phyloP scores from a whole-genome alignment of 1,140 invertebrate genomes.

The Oscheius sp. region DNA sequence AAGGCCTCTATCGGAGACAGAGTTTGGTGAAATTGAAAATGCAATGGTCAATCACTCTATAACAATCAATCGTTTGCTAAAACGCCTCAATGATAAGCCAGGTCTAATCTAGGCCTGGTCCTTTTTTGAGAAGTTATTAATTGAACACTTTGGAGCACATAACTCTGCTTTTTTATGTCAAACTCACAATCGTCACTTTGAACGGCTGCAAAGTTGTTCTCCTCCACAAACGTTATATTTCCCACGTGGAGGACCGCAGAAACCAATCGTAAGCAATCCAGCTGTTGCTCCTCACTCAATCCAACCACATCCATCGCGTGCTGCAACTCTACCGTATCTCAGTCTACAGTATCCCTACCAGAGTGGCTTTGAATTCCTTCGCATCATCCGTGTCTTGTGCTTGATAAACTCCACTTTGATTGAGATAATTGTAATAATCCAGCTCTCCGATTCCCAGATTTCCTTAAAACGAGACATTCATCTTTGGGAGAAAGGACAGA shows the following conservation, averaged over 20 bases:
- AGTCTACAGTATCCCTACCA: slow-evolving; percentile 61
- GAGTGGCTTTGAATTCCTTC: slow-evolving; percentile 72
- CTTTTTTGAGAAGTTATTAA: background rate
- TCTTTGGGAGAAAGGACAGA: slow-evolving; percentile 60
- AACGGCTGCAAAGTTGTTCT: slow-evolving; percentile 71
- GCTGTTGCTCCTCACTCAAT: slow-evolving; percentile 66
- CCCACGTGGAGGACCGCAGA: slow-evolving; percentile 73
- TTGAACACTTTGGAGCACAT: background rate
- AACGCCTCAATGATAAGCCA: too few species aligned
- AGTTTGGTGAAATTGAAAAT: too few species aligned
- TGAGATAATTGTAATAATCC: slow-evolving; percentile 71
- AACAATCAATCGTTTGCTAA: too few species aligned
- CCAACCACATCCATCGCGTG: slow-evolving; percentile 72
- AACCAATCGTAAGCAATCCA: slow-evolving; percentile 69
- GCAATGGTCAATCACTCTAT: too few species aligned
- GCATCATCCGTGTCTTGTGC: slow-evolving; percentile 73
- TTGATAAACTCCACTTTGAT: slow-evolving; percentile 69
- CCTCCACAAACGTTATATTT: slow-evolving; percentile 69
- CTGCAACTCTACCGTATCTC: slow-evolving; percentile 54
- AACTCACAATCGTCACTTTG: slow-evolving; percentile 68
- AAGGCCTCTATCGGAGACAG: too few species aligned
- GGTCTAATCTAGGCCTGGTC: too few species aligned
- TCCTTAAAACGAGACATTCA: slow-evolving; percentile 53
- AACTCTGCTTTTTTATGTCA: too few species aligned
- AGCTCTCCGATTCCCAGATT: slow-evolving; percentile 68